Percentiles rank a stretch among this genome's conserved stretches.
phyloP scores from a whole-genome alignment of 2,113 vertebrate genomes.

The Podarcis muralis region DNA sequence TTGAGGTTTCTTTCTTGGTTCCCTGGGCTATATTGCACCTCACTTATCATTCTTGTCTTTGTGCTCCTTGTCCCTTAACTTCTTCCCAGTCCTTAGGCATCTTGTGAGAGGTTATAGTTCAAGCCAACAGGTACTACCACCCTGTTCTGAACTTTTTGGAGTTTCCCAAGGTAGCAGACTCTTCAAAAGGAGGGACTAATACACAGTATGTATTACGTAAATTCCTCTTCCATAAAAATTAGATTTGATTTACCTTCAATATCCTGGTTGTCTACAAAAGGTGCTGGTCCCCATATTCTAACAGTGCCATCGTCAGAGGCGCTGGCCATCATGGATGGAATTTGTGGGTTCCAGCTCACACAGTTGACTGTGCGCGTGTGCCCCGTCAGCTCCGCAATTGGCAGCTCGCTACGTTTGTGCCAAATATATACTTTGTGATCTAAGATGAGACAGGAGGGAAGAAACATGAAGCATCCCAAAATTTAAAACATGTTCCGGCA shows the following conservation, averaged over 20 bases:
- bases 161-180: background rate
- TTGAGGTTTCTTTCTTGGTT: background rate
- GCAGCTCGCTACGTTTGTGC: constrained; percentile 96
- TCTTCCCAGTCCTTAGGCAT: background rate
- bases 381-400: constrained; percentile 94
- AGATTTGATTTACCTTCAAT: constrained; percentile 80
- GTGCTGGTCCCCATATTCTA: constrained; percentile 96
- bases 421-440: constrained; percentile 99
- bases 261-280: constrained; percentile 91
- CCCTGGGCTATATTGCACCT: background rate
- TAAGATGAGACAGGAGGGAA: constrained; percentile 51
- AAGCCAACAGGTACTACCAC: background rate
- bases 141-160: background rate
- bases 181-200: background rate
- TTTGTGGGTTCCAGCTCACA: constrained; percentile 95
- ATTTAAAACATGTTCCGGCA: background rate
- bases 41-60: background rate
- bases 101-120: background rate
- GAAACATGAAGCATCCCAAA: background rate
- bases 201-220: too few relatives aligned
- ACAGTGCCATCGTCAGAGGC: constrained; percentile 96
- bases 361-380: constrained; percentile 97
- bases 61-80: background rate
- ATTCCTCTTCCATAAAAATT: background rate
- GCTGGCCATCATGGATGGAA: constrained; percentile 95